Conservation (phyloP, 2,113 vertebrate genomes). For the Centropristis striata region DNA sequence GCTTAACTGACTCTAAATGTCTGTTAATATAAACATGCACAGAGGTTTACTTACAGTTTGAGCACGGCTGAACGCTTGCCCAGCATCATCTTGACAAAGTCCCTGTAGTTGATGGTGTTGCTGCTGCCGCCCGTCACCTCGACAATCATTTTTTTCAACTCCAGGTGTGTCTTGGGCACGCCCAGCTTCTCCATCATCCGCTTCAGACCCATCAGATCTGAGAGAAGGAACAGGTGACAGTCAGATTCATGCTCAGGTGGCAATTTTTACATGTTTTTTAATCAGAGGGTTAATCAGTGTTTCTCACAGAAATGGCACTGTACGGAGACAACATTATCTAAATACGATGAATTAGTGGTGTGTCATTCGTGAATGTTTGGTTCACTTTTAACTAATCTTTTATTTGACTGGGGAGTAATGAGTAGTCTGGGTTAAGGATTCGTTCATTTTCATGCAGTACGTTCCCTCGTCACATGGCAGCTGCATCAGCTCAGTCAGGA, state of each 20-base stretch:
- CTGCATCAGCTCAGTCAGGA: no score
- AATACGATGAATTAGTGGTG: no score
- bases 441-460: no score
- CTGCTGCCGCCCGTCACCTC: conserved; percentile 95
- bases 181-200: conserved; percentile 99
- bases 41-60: conserved; percentile 91
- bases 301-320: not conserved
- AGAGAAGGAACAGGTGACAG: not conserved
- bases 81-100: conserved; percentile 98
- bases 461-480: no score
- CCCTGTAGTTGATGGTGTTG: conserved; percentile 95
- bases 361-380: no score
- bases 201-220: conserved; percentile 98
- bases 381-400: no score
- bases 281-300: not conserved
- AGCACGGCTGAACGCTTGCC: conserved; percentile 96
- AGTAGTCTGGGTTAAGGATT: no score
- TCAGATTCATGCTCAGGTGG: conserved; percentile 3
- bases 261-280: not conserved
- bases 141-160: conserved; percentile 98
- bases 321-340: no score
- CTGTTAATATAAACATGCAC: not conserved
- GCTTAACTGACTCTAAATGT: not conserved
- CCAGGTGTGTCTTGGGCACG: conserved; percentile 95
- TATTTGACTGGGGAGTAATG: no score